Base-by-base conservation (phyloP, 2,888 invertebrate species). In the Falcaria lacertinaria region DNA sequence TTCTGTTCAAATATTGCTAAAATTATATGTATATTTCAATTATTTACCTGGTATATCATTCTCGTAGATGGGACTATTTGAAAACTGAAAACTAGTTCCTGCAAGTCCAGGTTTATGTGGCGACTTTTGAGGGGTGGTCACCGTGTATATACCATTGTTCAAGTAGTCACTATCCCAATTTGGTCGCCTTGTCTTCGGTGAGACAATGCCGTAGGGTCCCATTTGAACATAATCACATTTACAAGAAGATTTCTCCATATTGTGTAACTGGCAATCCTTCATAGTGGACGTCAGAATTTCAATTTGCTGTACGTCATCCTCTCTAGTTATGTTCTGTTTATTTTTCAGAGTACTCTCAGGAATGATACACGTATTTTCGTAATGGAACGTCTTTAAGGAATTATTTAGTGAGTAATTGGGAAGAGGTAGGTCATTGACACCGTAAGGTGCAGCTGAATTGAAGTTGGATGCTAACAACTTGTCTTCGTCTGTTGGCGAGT, bases 391-490 rank as follows among this genome's bases (percentile, higher is more conserved):
- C 50, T 88, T 87, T 2, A 90, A 70, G 4, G 91, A 90, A 66
- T 91, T 91, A 52, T 91, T 90, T 36, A 91, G 75, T 25, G 90
- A 91, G 63, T 91, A 92, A 63, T 91, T 92, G 1, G 92, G 92
- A 39, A 91, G 56, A n/a, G 91, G 91, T 35, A 92, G 61, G 40
- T 89, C 89, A 54, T 86, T 87, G 33, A 84, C 66, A 52, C 67
- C 80, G 53, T 84, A 88, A 0, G 84, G 74, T 1, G 77, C 76
- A 14, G 77, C 74, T 0, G 81, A 72, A 53, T 75, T 85, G 59
- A 80, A 88, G 47, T 73, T 83, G 11, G 80, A 85, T 2, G 89
- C 87, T 73, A 89, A 68, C 25, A 89, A 70, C 66, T 89, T 89
- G 48, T 89, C 89, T 71, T 89, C 89, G 50, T 89, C 89, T 1